Percentiles rank a stretch among this genome's conserved stretches.
These are phyloP conservation scores for Melieria omissa DNA, from an alignment of 2,888 invertebrate species.

Conservation along the genomic window DNA sequence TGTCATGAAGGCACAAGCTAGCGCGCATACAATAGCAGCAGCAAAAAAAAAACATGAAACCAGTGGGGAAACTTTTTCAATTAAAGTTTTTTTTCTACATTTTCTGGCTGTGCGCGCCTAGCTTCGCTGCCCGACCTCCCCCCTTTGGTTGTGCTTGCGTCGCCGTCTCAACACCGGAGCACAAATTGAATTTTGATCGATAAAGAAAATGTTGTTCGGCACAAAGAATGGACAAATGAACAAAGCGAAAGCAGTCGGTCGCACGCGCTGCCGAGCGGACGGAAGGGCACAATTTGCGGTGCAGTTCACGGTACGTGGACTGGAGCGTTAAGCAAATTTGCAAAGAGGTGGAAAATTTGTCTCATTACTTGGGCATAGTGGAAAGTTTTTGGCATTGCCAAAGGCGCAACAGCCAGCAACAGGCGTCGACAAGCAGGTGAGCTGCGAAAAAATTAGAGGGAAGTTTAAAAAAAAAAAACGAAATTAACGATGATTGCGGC, in stretches of 20 bases:
- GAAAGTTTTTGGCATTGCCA: background rate
- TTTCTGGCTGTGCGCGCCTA: background rate
- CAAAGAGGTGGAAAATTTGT: background rate
- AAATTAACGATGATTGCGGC: no score
- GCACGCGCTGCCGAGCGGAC: background rate
- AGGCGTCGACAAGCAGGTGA: background rate
- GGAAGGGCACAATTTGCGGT: background rate
- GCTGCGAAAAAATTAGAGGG: background rate
- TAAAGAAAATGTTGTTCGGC: constrained; percentile 8
- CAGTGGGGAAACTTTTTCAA: constrained; percentile 33
- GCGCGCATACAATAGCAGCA: background rate
- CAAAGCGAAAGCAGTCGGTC: background rate
- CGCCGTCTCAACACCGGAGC: background rate
- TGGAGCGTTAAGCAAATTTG: background rate
- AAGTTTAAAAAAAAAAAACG: constrained; percentile 3
- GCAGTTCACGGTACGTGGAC: background rate
- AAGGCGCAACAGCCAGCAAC: background rate
- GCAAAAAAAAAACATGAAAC: constrained; percentile 8
- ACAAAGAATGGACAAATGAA: no score
- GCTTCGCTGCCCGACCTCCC: background rate
- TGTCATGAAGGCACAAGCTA: background rate
- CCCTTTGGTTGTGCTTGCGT: background rate
- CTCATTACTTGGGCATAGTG: constrained; percentile 25
- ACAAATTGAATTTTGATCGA: constrained; percentile 35
- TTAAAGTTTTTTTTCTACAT: constrained; percentile 26